Evolutionary conservation across 2,888 invertebrate genomes (phyloP), one percentile per base, ranked within the genome.

Genomic region (Cotesia congregata): DNA sequence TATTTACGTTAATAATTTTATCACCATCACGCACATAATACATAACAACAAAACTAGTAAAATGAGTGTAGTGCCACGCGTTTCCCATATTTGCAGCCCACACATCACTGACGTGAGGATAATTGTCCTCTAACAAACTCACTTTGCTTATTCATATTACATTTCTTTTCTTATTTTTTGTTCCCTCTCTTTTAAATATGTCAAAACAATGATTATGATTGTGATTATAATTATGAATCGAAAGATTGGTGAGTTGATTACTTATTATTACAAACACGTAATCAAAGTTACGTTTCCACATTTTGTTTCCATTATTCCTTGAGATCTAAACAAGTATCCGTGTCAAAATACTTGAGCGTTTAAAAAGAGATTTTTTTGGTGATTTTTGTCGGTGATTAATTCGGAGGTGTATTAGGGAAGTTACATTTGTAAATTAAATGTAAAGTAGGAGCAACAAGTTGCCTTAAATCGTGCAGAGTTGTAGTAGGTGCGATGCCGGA

Each of bases 1-100:
- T 85, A 85, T 85, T 86, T 85, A 83, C 85, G 82, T 83, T 85
- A 84, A 86, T 85, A 85, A 86, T 86, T 85, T 84, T 84, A 84
- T 85, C 85, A 86, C 84, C 84, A 84, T 82, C 77, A 76, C 78
- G 30, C 20, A 73, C 70, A 62, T 17, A 64, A 59, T 17, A 4
- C 30, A 30, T 30, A 30, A 30, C 30, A 30, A 30, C 30, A 30
- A 30, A 30, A 30, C 30, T 30, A 6, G 17, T 6, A 17, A 15
- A 71, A 30, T 69, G n/a, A 69, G 69, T 72, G 74, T 72, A 69
- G 69, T 72, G 74, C 72, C 75, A 75, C 71, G 71, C 62, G 71
- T 41, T 72, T 41, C 20, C 59, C 67, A 30, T 65, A 30, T 50
- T 72, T 79, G 50, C 76, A 77, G 71, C 70, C 73, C 69, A 50